Evolutionary conservation across 2,888 invertebrate species (phyloP).

Genomic region (Nezara viridula): DNA sequence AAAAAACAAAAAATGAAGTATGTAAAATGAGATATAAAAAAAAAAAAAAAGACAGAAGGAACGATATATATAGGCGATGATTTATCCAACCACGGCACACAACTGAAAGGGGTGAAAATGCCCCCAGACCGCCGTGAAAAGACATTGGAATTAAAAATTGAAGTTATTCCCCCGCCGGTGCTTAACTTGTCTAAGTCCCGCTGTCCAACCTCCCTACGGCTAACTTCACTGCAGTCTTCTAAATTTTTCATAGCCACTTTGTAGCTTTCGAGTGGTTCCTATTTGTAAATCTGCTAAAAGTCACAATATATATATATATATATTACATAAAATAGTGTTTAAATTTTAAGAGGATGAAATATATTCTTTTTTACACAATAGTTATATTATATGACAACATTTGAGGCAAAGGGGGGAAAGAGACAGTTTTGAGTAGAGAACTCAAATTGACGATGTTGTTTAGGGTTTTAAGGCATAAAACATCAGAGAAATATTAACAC

Average conservation of each 20-base stretch:
- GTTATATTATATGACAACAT: too few relatives aligned
- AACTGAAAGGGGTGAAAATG: slow-evolving; percentile 35
- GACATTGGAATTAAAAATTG: slow-evolving; percentile 42
- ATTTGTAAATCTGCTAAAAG: not conserved
- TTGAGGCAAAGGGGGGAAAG: too few relatives aligned
- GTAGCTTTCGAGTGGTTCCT: not conserved
- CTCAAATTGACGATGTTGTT: too few relatives aligned
- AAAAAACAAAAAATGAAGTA: not conserved
- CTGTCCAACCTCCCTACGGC: slow-evolving; percentile 12
- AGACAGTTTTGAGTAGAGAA: too few relatives aligned
- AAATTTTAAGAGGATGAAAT: too few relatives aligned
- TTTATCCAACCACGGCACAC: not conserved
- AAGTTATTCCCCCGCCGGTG: slow-evolving; percentile 20
- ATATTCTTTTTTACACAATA: too few relatives aligned
- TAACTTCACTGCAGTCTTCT: slow-evolving; percentile 37
- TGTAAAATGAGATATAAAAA: not conserved
- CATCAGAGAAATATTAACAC: too few relatives aligned
- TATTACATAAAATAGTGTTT: not conserved
- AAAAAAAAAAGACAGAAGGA: not conserved
- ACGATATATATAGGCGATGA: not conserved
- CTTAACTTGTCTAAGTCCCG: slow-evolving; percentile 27
- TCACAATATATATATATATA: not conserved
- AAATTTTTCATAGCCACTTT: slow-evolving; percentile 46
- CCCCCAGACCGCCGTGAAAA: not conserved
- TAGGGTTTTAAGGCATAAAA: too few relatives aligned